Evolutionary conservation across 2,113 vertebrate species (phyloP).

Genomic region (Psammodynastes pulverulentus): DNA sequence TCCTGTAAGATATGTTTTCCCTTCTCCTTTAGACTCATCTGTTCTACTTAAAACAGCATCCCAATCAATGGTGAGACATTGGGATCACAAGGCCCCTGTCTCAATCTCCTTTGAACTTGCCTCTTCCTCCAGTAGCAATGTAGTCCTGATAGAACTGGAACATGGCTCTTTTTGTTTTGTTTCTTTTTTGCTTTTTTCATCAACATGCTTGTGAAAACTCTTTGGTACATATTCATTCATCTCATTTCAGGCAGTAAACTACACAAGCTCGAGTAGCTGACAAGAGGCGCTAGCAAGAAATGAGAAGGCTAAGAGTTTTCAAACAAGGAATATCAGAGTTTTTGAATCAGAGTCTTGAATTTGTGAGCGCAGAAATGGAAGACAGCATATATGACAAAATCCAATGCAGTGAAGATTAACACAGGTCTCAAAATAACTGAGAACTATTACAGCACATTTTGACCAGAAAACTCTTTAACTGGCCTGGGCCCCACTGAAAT

Average conservation of each 20-base stretch:
- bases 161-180: neutral
- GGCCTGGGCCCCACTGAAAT: neutral
- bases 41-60: conserved; percentile 19
- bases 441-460: neutral
- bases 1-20: conserved; percentile 27
- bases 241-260: neutral
- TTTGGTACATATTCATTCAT: neutral
- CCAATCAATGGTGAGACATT: neutral
- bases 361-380: neutral
- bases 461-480: neutral
- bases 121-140: neutral
- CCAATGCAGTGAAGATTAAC: neutral
- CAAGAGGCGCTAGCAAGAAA: no score
- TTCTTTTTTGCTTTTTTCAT: neutral
- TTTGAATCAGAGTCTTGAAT: neutral
- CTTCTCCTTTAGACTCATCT: conserved; percentile 37
- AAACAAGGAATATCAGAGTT: neutral
- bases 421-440: neutral
- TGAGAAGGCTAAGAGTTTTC: neutral
- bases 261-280: neutral
- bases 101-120: conserved; percentile 3
- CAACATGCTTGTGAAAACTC: conserved; percentile 16
- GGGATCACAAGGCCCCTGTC: neutral
- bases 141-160: neutral
- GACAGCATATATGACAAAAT: neutral